Conservation (phyloP, 2,797 vertebrate genomes). For the Monodelphis domestica region DNA sequence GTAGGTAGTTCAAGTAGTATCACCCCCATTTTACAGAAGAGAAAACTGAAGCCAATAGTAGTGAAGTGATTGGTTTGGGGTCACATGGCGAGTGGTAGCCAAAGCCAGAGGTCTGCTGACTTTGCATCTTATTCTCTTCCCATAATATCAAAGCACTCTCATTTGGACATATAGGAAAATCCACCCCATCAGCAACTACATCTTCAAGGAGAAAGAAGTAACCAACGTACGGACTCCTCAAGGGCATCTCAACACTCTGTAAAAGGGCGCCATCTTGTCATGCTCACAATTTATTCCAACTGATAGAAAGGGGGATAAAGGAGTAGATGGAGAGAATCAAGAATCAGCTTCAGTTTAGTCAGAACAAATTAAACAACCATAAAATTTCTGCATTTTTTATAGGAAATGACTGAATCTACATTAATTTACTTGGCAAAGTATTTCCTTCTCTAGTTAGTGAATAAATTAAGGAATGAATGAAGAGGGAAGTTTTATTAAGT, state of each 20-base stretch:
- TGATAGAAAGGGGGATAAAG: neutral
- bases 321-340: slow-evolving; percentile 40
- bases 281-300: neutral
- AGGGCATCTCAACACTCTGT: neutral
- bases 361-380: slow-evolving; percentile 70
- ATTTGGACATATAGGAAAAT: neutral
- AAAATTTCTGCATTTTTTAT: slow-evolving; percentile 73
- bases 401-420: slow-evolving; percentile 81
- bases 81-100: neutral
- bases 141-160: neutral
- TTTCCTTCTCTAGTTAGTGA: slow-evolving; percentile 81
- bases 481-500: neutral
- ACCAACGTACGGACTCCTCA: neutral
- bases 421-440: slow-evolving; percentile 82
- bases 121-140: neutral
- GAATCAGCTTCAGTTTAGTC: slow-evolving; percentile 54
- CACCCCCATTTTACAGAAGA: neutral
- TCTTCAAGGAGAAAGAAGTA: neutral
- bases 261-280: neutral
- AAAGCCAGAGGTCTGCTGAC: neutral
- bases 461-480: neutral
- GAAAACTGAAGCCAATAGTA: neutral
- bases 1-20: neutral
- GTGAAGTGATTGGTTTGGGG: neutral
- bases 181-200: neutral